Evolutionary conservation across 2,888 invertebrate species (phyloP).

Genomic region (Zele albiditarsus): DNA sequence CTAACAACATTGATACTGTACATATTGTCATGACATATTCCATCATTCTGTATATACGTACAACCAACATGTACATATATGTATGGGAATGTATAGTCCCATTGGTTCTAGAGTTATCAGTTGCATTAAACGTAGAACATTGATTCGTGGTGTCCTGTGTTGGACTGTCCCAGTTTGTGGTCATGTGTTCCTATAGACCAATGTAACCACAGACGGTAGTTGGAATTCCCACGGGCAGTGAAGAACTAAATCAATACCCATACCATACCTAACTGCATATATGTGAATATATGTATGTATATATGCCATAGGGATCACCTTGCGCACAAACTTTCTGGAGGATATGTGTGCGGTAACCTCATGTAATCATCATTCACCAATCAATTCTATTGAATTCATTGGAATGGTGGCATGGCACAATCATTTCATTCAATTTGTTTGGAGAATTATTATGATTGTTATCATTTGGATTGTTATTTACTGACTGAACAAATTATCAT

Average conservation of each 20-base stretch:
- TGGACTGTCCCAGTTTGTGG: slow-evolving; percentile 44
- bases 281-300: not conserved
- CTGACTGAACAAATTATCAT: no score
- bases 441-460: not conserved
- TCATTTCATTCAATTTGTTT: not conserved
- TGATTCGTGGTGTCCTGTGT: slow-evolving; percentile 46
- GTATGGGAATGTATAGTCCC: not conserved
- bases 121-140: slow-evolving; percentile 47
- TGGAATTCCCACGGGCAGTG: slow-evolving; percentile 49
- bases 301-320: slow-evolving; percentile 15
- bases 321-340: slow-evolving; percentile 1
- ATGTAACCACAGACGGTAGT: slow-evolving; percentile 51
- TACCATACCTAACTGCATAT: slow-evolving; percentile 34
- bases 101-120: slow-evolving; percentile 28
- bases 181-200: slow-evolving; percentile 47
- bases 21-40: no score
- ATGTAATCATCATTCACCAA: not conserved
- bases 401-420: not conserved
- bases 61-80: not conserved
- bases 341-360: not conserved
- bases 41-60: not conserved
- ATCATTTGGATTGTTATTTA: no score
- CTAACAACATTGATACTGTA: not conserved
- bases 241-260: slow-evolving; percentile 48
- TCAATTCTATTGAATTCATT: not conserved